Evolutionary conservation across 2,797 vertebrate species (phyloP), one percentile per base, ranked within the genome.

Genomic region (Delichon dasypus): DNA sequence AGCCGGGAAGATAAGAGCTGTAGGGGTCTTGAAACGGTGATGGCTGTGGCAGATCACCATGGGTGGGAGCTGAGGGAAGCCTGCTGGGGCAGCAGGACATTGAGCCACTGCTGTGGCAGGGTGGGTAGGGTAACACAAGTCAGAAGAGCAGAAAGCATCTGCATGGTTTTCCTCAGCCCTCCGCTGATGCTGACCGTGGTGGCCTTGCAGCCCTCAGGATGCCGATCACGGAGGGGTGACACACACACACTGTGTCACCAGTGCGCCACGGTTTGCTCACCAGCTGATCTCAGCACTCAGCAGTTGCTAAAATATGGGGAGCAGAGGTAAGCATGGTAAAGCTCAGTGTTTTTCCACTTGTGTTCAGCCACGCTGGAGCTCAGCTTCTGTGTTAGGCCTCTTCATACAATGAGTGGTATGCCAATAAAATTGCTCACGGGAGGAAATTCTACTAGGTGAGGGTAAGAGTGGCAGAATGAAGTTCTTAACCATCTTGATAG

Each of bases 381-480:
- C 68, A 76, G 70, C 48, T 67, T 76, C 58, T 64, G 40, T 10
- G 5, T 27, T 40, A 82, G 72, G 61, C 42, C n/a, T 40, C 82
- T 53, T 65, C 29, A 26, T 93, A 47, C 68, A 61, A 70, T 0
- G 10, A 67, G 74, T 61, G 48, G 53, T 64, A 90, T 27, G 26
- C 82, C 58, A 84, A 50, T 68, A 77, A 86, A 93, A 93, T 58
- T 62, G 54, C 57, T 89, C 88, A 44, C 70, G 67, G 45, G 58
- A 88, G 90, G 74, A 90, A 85, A 78, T 19, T 42, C 50, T 78
- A 2, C 60, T 40, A 76, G 80, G 83, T 95, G 80, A 94, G 88
- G 72, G 58, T 47, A 89, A 92, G 79, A 74, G 58, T 85, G 91
- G 90, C 84, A 96, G 89, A 95, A 94, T 86, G 71, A 77, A 64